These are phyloP conservation scores for Acanthis flammea DNA, from an alignment of 2,797 vertebrate genomes.

Conservation along the genomic window DNA sequence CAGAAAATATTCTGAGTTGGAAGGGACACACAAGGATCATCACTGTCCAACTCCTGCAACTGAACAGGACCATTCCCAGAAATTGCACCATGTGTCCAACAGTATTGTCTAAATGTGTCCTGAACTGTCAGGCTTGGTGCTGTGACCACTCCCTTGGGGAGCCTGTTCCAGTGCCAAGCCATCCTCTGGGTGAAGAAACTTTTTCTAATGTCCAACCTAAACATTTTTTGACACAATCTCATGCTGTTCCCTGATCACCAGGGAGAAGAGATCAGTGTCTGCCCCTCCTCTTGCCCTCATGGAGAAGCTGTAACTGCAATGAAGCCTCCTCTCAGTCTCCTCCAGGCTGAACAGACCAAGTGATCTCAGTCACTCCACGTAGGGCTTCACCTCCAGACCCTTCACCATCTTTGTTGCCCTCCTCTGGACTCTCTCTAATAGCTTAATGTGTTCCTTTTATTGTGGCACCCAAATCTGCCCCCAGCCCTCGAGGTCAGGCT, in stretches of 20 bases:
- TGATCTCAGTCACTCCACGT: accelerated
- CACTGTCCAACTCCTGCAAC: too few species aligned
- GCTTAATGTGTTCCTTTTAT: accelerated
- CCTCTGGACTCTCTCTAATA: accelerated
- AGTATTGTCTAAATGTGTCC: background rate
- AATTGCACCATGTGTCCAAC: background rate
- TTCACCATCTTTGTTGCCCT: background rate
- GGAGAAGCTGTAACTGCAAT: background rate
- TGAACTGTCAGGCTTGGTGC: background rate
- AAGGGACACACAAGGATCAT: background rate
- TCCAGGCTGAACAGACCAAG: background rate
- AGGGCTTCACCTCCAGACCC: accelerated
- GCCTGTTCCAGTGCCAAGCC: background rate
- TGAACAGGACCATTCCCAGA: background rate
- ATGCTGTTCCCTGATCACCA: accelerated
- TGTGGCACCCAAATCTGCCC: background rate
- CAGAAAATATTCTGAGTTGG: background rate
- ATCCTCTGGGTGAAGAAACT: background rate
- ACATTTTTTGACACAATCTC: background rate
- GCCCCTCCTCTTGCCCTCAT: background rate
- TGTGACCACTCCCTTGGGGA: background rate
- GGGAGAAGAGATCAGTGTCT: background rate
- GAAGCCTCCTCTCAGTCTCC: background rate
- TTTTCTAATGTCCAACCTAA: background rate
- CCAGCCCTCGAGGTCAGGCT: accelerated